Percentiles rank a stretch among this genome's conserved stretches.
phyloP scores from a whole-genome alignment of 2,797 vertebrate genomes.

The Erethizon dorsatum region DNA sequence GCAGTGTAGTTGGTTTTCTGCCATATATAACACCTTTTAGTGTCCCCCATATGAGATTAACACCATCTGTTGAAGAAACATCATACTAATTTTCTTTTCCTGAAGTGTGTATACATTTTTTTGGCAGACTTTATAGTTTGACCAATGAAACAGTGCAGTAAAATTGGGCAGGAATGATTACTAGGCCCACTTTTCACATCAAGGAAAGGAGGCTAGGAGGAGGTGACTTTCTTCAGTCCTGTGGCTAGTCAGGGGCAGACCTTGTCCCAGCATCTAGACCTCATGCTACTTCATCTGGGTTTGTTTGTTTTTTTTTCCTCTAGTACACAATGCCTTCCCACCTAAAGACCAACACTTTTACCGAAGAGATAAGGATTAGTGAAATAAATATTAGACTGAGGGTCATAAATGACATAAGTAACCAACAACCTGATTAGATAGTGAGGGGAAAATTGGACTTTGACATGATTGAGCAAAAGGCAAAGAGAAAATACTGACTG shows the following conservation, averaged over 20 bases:
- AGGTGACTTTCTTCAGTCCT: background rate
- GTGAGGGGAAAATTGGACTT: constrained; percentile 87
- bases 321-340: background rate
- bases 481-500: constrained; percentile 80
- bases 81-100: background rate
- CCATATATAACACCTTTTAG: background rate
- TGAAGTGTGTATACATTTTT: background rate
- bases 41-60: background rate
- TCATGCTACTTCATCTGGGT: background rate
- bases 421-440: constrained; percentile 88
- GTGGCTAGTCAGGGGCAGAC: background rate
- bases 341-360: background rate
- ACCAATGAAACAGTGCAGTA: background rate
- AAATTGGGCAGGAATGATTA: background rate
- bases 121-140: background rate
- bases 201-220: background rate
- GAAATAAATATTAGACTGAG: constrained; percentile 34
- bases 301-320: background rate
- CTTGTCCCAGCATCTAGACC: background rate
- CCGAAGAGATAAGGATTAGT: constrained; percentile 63
- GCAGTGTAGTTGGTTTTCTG: background rate
- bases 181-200: background rate
- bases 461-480: constrained; percentile 88
- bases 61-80: background rate
- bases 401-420: constrained; percentile 83